A percentile compares a stretch with the other conserved stretches of the same genome.
Evolutionary conservation across 2,888 invertebrate species (phyloP).

Genomic region (Rhimphoctona megacephalus): DNA sequence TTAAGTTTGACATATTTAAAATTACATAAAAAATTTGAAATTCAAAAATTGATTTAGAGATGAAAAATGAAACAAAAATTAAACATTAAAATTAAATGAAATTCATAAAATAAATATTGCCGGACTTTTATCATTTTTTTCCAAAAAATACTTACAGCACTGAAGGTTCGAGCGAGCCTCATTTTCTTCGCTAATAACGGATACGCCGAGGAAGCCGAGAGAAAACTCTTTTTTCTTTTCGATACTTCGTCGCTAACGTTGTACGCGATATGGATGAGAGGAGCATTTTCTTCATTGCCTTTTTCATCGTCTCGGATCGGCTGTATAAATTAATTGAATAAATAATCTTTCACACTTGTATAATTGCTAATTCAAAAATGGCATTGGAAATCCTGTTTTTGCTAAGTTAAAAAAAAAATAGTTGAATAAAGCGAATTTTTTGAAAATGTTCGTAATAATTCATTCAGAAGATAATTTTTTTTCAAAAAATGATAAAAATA

Average conservation of each 20-base stretch:
- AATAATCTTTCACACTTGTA: not conserved
- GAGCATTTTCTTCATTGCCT: slow-evolving; percentile 54
- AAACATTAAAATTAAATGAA: no score
- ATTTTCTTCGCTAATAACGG: slow-evolving; percentile 57
- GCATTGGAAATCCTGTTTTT: not conserved
- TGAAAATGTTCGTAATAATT: not conserved
- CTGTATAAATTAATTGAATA: not conserved
- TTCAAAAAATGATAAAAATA: not conserved
- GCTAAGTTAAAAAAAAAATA: not conserved
- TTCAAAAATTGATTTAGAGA: not conserved
- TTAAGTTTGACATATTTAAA: not conserved
- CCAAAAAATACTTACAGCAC: slow-evolving; percentile 35
- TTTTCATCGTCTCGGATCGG: not conserved
- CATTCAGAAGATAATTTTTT: not conserved
- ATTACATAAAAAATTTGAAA: not conserved
- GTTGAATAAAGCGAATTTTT: not conserved
- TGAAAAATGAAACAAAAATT: not conserved
- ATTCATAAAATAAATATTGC: no score
- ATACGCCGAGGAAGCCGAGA: not conserved
- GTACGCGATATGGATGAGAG: slow-evolving; percentile 59
- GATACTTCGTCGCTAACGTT: slow-evolving; percentile 28
- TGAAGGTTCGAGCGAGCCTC: slow-evolving; percentile 40
- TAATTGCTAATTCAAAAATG: not conserved
- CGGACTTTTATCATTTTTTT: no score
- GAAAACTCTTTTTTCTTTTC: slow-evolving; percentile 31